Base-by-base conservation (phyloP, 2,888 invertebrate species). In the Cephalotes varians region DNA sequence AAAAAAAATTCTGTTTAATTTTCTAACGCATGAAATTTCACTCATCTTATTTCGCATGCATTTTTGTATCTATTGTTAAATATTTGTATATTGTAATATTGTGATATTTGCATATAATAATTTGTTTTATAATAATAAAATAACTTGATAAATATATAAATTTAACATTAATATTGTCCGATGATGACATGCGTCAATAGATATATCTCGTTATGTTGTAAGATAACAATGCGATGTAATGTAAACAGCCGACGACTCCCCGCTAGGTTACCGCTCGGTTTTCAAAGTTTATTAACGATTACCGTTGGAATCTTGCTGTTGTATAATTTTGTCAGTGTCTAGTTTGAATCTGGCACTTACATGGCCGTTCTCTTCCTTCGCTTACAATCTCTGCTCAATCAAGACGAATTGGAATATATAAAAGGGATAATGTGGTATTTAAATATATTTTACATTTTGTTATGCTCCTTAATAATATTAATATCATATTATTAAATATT, bases 341-440 rank as follows among this genome's bases (percentile, higher is more conserved):
- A 37, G 49, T 18, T 37, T n/a, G 40, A n/a, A 9, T 65, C n/a
- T 18, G 40, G 40, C 72, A 40, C 58, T 65, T 76, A 74, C 31
- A 65, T 65, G 76, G 54, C 54, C 51, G 34, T n/a, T 65, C 76
- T 76, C 65, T 76, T 64, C n/a, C 37, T 64, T 76, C 65, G 21
- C 15, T 65, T 76, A 65, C 65, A 54, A 6, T 51, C 76, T 28
- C 15, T 76, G 1, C 65, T 76, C 15, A 9, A 1, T 65, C 9
- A 18, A 15, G n/a, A 40, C n/a, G 7, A 51, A 40, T 65, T 54
- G 15, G 28, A 21, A 54, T 28, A 10, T 25, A 18, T 40, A 9
- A 7, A 40, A 10, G 7, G 12, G 64, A 51, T 34, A 1, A 21
- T 60, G 15, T 15, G 31, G 40, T 60, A 60, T 9, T 34, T 10